A percentile compares a stretch with the other conserved stretches of the same genome.
These are phyloP conservation scores for Ceyx cyanopectus DNA, from an alignment of 2,113 vertebrate genomes.

Conservation along the genomic window DNA sequence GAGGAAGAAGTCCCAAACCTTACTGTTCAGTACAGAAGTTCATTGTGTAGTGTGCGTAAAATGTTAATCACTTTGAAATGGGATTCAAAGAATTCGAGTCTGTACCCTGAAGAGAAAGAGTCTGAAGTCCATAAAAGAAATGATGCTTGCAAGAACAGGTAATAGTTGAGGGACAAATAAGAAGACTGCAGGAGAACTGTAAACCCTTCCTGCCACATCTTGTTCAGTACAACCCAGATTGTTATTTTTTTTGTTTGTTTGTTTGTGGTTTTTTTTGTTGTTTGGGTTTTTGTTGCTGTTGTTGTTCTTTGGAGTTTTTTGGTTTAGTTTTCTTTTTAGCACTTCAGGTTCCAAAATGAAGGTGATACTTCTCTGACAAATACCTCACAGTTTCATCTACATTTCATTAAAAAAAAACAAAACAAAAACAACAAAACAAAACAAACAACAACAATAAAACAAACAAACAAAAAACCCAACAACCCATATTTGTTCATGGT, in stretches of 20 bases:
- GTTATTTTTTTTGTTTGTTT: not conserved
- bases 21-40: not conserved
- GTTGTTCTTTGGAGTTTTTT: no score
- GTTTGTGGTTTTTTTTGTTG: no score
- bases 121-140: not conserved
- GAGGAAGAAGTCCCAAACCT: not conserved
- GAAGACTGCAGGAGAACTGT: not conserved
- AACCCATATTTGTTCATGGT: not conserved
- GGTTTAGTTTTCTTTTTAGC: no score
- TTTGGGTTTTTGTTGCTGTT: not conserved
- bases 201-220: fast-evolving
- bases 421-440: not conserved
- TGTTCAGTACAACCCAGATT: not conserved
- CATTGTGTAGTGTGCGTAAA: not conserved
- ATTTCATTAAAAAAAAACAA: not conserved
- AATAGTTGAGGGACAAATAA: not conserved
- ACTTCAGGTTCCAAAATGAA: not conserved
- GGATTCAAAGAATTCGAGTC: not conserved
- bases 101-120: fast-evolving
- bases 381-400: not conserved
- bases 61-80: not conserved
- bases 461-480: no score
- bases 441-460: no score
- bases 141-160: not conserved
- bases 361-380: not conserved